Base-by-base conservation (phyloP, 2,113 vertebrate species). In the Triplophysa siluroides region DNA sequence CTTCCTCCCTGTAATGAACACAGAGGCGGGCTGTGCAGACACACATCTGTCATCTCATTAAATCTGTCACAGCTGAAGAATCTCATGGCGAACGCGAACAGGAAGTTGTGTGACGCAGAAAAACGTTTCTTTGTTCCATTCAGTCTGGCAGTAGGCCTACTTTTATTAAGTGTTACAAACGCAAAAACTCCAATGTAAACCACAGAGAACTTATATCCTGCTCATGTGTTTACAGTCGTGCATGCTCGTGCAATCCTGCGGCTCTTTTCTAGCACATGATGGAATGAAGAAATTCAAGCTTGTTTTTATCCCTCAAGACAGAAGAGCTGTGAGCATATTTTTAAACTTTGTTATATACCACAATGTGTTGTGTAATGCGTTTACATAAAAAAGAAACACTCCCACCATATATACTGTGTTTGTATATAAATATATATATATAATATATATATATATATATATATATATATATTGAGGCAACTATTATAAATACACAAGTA, bases 31-130 rank as follows among this genome's bases (percentile, higher is more conserved):
- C 10, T 9, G 2, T 3, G 13, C 47, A 52, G 60, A 45, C 74
- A 38, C 23, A 80, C 16, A 18, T 56, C 26, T 18, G 38, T 23
- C 70, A 19, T 67, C 16, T 38, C 41, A 18, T 76, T 76, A 70
- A 82, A 76, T 76, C 73, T 76, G 60, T 76, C 73, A 45, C 70
- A 4, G 12, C 13, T 41, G 41, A 62, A 26, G 5, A 68, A 66
- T 45, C 58, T 73, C 58, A 60, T 16, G n/a, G 45, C 19, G 19
- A 21, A 58, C 8, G 33, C 26, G 26, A 60, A 73, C 71, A 80
- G 79, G 68, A 81, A 75, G 56, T 47, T 26, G 71, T 23, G 58
- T 81, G 65, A 81, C 64, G 80, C 65, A 77, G 19, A 41, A 19
- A 13, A 14, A 69, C 16, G 1, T 10, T 63, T 62, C 78, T 52